Percentiles rank a stretch among this genome's conserved stretches.
phyloP scores from a whole-genome alignment of 2,888 invertebrate species.

The Zele albiditarsus region DNA sequence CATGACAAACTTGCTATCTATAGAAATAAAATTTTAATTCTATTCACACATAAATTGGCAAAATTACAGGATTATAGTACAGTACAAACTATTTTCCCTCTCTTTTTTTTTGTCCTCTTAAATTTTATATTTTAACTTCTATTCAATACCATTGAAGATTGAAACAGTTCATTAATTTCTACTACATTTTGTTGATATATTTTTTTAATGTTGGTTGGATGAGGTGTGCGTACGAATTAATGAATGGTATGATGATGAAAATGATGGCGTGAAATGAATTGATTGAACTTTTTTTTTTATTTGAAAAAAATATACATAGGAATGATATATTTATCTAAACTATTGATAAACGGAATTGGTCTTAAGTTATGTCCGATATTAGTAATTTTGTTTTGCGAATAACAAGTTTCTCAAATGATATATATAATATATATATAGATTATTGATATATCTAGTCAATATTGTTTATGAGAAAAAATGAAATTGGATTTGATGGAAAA shows the following conservation, averaged over 20 bases:
- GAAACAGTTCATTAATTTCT: not conserved
- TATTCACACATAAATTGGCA: not conserved
- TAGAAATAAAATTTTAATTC: not conserved
- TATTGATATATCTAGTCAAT: not conserved
- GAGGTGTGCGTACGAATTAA: not conserved
- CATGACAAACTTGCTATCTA: not conserved
- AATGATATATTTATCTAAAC: conserved; percentile 37
- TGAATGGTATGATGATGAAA: conserved; percentile 8
- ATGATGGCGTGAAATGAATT: conserved; percentile 3
- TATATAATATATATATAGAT: conserved; percentile 11
- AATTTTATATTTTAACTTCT: not conserved
- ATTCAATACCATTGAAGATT: not conserved
- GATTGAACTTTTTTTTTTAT: conserved; percentile 16
- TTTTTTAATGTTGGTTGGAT: not conserved
- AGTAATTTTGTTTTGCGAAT: conserved; percentile 20
- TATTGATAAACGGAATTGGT: conserved; percentile 16
- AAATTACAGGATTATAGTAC: not conserved
- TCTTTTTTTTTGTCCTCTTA: not conserved
- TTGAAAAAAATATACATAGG: conserved; percentile 41
- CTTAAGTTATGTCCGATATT: conserved; percentile 17
- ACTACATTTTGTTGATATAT: not conserved
- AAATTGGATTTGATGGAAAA: not conserved
- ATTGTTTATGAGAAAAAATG: conserved; percentile 1
- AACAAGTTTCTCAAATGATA: conserved; percentile 8
- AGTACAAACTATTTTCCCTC: not conserved